Conservation (phyloP, 2,113 vertebrate species). For the Bubo scandiacus region DNA sequence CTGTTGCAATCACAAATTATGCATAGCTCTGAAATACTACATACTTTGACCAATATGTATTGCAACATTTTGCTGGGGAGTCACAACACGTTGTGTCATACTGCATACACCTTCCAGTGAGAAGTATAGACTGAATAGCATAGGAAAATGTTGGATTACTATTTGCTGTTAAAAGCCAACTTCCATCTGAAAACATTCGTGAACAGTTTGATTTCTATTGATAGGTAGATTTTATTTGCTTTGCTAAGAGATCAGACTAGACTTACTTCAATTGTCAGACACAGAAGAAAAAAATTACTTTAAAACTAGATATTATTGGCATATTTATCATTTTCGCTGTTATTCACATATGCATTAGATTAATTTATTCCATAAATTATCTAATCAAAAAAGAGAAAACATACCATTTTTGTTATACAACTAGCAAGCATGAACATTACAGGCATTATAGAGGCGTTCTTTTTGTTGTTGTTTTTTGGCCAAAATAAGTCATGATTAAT, state of each 20-base stretch:
- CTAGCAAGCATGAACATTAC: background rate
- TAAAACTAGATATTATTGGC: background rate
- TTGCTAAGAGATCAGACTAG: background rate
- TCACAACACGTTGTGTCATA: constrained; percentile 30
- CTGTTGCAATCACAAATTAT: constrained; percentile 53
- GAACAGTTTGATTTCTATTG: background rate
- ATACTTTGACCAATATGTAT: background rate
- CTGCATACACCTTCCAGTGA: background rate
- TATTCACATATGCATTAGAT: background rate
- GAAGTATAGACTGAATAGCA: background rate
- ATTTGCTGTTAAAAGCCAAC: background rate
- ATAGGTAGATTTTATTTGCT: background rate
- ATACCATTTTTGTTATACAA: background rate
- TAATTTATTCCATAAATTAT: background rate
- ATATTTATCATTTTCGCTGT: background rate
- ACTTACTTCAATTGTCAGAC: background rate
- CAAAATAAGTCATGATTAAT: background rate
- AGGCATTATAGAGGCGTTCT: background rate
- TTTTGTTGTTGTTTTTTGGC: background rate
- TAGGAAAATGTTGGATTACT: background rate
- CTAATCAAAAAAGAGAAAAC: background rate
- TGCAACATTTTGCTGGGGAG: constrained; percentile 31
- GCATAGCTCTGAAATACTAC: background rate
- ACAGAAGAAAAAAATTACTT: background rate
- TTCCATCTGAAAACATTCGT: background rate